A percentile compares a stretch with the other conserved stretches of the same genome.
phyloP scores from a whole-genome alignment of 2,888 invertebrate genomes.

The Ptychoptera albimana region DNA sequence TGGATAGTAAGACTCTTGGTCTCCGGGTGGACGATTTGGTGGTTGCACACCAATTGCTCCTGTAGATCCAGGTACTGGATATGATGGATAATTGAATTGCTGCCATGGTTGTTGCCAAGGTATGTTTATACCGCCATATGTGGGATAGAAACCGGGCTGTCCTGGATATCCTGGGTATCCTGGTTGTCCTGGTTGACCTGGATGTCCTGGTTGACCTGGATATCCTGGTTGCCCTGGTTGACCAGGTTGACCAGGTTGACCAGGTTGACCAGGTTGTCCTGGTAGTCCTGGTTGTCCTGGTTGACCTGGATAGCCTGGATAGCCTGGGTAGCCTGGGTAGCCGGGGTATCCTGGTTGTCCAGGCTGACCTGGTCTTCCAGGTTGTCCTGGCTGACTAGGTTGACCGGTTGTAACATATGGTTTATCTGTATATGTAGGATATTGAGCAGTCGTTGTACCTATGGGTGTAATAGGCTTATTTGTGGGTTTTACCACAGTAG shows the following conservation, averaged over 20 bases:
- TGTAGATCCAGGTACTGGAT: conserved; percentile 15
- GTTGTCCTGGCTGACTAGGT: conserved; percentile 10
- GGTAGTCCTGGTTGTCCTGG: conserved; percentile 32
- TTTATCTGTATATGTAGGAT: neutral
- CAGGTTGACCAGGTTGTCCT: conserved; percentile 35
- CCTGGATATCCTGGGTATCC: conserved; percentile 7
- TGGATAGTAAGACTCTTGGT: conserved; percentile 21
- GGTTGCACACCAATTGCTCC: conserved; percentile 32
- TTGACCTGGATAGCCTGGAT: conserved; percentile 12
- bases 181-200: conserved; percentile 13
- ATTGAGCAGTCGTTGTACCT: too few species aligned
- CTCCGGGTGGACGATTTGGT: conserved; percentile 30
- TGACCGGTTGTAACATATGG: conserved; percentile 6
- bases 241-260: conserved; percentile 9
- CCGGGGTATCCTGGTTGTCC: conserved; percentile 11
- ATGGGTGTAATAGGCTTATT: too few species aligned
- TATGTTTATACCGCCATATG: conserved; percentile 3
- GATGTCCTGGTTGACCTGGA: conserved; percentile 23
- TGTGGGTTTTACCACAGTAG: neutral
- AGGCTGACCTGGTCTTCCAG: neutral
- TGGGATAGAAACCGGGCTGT: conserved; percentile 11
- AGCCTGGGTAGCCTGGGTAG: conserved; percentile 15
- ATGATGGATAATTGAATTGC: neutral
- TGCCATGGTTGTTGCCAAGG: neutral
- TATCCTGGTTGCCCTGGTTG: conserved; percentile 16